A percentile compares a stretch with the other conserved stretches of the same genome.
Conservation (phyloP, 2,797 vertebrate genomes). For the Catostomus latipinnis region DNA sequence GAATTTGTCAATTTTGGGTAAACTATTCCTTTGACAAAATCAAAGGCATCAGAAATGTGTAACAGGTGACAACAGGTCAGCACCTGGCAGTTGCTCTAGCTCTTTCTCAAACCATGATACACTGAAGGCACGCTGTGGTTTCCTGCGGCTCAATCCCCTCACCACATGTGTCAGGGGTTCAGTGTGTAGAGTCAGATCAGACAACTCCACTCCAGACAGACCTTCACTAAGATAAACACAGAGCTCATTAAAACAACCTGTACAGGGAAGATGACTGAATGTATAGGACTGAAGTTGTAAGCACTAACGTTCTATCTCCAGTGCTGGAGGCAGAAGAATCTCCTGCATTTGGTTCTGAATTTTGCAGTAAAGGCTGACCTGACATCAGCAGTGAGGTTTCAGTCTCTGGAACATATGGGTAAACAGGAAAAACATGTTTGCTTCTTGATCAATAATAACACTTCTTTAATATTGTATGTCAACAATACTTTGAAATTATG, state of each 20-base stretch:
- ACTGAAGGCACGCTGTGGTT: conserved; percentile 70
- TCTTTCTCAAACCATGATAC: conserved; percentile 76
- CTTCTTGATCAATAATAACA: too few species aligned
- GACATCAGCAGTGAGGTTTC: conserved; percentile 73
- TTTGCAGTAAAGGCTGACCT: conserved; percentile 42
- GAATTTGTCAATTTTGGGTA: too few species aligned
- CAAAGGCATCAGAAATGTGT: background rate
- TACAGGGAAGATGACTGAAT: background rate
- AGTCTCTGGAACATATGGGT: conserved; percentile 66
- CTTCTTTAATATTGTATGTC: too few species aligned
- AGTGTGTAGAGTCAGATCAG: conserved; percentile 69
- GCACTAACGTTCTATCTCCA: conserved; percentile 60
- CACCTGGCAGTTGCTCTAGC: conserved; percentile 62
- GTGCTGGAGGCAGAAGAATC: conserved; percentile 55
- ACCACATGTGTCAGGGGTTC: conserved; percentile 55
- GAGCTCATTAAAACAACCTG: background rate
- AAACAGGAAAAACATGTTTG: too few species aligned
- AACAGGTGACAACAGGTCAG: background rate
- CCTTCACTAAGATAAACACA: conserved; percentile 65
- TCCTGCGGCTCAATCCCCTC: conserved; percentile 74
- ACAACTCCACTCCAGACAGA: conserved; percentile 72
- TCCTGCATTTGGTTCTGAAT: conserved; percentile 42
- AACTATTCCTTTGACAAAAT: background rate
- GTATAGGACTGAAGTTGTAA: background rate
- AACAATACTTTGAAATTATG: too few species aligned